Percentiles rank a stretch among this genome's conserved stretches.
These are phyloP conservation scores for Rhynchonycteris naso DNA, from an alignment of 2,797 vertebrate species.

Conservation along the genomic window DNA sequence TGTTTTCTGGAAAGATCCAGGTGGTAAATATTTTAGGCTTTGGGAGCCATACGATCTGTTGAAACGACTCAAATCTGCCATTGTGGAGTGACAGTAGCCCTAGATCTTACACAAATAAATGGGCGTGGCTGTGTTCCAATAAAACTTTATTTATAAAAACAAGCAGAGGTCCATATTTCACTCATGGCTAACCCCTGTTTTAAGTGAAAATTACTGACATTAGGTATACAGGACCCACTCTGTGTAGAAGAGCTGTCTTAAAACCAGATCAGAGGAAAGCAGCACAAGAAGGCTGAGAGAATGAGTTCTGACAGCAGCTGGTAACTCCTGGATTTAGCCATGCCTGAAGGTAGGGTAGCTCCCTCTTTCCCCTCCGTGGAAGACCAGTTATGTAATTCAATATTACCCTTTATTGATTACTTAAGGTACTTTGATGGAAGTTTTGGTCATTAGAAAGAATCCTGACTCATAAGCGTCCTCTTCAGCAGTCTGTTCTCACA, in stretches of 20 bases:
- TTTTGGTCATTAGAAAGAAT: not conserved
- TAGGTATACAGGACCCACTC: not conserved
- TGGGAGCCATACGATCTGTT: not conserved
- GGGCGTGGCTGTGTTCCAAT: not conserved
- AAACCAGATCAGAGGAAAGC: not conserved
- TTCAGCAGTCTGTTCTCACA: not conserved
- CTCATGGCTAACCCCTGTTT: not conserved
- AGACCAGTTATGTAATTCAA: not conserved
- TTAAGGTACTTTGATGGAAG: not conserved
- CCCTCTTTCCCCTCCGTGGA: not conserved
- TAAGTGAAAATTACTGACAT: not conserved
- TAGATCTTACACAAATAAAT: not conserved
- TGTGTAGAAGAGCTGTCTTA: not conserved
- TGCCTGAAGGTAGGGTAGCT: not conserved
- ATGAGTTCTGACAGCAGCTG: not conserved
- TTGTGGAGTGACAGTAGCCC: not conserved
- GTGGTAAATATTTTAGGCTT: not conserved
- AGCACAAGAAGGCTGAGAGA: not conserved
- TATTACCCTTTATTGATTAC: not conserved
- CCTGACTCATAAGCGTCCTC: not conserved
- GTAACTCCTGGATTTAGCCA: not conserved
- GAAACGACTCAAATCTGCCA: not conserved
- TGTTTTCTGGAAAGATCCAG: not conserved
- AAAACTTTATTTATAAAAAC: slow-evolving; percentile 26
- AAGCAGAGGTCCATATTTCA: not conserved